A percentile compares a stretch with the other conserved stretches of the same genome.
These are phyloP conservation scores for Tipula unca DNA, from an alignment of 2,888 invertebrate species.

Conservation along the genomic window DNA sequence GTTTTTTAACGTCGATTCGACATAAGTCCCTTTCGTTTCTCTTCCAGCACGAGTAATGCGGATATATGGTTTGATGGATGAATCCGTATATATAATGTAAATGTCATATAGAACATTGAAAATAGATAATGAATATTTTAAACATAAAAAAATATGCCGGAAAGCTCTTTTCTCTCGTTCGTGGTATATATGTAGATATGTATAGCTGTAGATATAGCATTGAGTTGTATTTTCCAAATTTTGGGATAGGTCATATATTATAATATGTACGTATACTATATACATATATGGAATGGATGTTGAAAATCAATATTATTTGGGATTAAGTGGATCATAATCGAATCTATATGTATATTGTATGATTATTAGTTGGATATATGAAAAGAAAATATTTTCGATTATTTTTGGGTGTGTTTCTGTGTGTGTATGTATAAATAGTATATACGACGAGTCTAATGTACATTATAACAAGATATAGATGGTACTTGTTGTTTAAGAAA, in stretches of 20 bases:
- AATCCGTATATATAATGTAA: not conserved
- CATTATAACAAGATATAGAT: too few species aligned
- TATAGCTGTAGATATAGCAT: not conserved
- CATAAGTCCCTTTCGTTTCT: not conserved
- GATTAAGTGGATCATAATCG: slow-evolving; percentile 14
- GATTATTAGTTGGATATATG: not conserved
- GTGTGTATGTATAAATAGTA: not conserved
- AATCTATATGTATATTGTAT: not conserved
- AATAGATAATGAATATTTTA: not conserved
- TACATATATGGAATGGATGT: not conserved
- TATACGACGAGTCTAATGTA: not conserved
- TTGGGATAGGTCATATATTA: not conserved
- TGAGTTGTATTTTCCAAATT: not conserved
- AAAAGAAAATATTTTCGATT: not conserved
- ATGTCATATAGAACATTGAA: not conserved
- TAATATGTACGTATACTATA: not conserved
- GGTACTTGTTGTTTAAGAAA: not conserved
- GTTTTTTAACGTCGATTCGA: not conserved
- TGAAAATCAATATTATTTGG: not conserved
- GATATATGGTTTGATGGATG: not conserved
- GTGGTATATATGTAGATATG: too few species aligned
- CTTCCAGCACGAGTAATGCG: not conserved
- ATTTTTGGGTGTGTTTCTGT: not conserved
- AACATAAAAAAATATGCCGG: not conserved
- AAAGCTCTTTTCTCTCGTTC: not conserved